phyloP scores from a whole-genome alignment of 2,888 invertebrate species.

The Maniola hyperantus region DNA sequence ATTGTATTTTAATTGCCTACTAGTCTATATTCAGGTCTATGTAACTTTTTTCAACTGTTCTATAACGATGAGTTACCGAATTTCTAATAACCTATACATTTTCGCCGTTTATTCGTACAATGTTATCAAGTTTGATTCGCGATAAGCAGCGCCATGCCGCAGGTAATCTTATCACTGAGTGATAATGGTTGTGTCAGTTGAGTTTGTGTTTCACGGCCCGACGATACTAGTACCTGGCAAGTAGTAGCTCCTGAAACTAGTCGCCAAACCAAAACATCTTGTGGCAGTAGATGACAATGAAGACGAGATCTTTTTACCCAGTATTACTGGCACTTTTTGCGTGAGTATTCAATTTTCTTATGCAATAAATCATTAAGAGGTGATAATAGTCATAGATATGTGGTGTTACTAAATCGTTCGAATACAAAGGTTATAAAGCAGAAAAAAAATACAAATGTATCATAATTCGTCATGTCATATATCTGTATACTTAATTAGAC shows the following conservation, averaged over 20 bases:
- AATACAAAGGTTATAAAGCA: not conserved
- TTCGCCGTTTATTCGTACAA: conserved; percentile 63
- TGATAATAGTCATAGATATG: conserved; percentile 1
- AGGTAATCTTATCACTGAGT: conserved; percentile 79
- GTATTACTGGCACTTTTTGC: conserved; percentile 59
- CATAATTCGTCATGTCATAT: not conserved
- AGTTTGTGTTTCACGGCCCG: conserved; percentile 70
- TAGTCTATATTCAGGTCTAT: conserved; percentile 4
- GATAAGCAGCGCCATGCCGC: conserved; percentile 76
- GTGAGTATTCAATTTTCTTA: conserved; percentile 56
- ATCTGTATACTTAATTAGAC: not conserved
- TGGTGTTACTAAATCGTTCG: not conserved
- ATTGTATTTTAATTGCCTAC: conserved; percentile 13
- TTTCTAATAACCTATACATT: conserved; percentile 49
- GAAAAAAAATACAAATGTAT: too few relatives aligned
- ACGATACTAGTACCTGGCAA: conserved; percentile 65
- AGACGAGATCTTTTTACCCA: conserved; percentile 56
- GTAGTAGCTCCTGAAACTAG: conserved; percentile 62
- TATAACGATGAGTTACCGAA: conserved; percentile 20
- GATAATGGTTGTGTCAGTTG: conserved; percentile 81
- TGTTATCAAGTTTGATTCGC: conserved; percentile 76
- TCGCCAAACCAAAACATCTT: conserved; percentile 47
- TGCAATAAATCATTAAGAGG: not conserved
- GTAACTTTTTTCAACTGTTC: conserved; percentile 10
- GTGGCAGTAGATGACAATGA: conserved; percentile 58